Conservation (phyloP, 1,140 invertebrate genomes). For the Neuroterus valhalla region DNA sequence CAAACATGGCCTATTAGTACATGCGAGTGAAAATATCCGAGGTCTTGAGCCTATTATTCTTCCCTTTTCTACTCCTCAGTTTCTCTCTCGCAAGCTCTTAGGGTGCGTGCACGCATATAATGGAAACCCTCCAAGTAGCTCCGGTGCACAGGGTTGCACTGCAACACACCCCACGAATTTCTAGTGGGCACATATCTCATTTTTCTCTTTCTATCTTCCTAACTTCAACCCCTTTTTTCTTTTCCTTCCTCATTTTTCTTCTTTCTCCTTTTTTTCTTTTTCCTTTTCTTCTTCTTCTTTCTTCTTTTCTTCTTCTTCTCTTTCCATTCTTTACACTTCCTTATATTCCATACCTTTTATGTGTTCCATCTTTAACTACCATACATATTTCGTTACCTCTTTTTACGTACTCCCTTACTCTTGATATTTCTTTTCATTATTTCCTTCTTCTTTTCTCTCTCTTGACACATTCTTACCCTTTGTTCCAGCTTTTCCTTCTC, state of each 20-base stretch:
- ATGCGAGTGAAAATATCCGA: constrained; percentile 53
- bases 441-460: neutral
- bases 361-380: neutral
- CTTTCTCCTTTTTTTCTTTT: neutral
- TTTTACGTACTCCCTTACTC: constrained; percentile 20
- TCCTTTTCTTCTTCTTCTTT: neutral
- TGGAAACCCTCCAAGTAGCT: constrained; percentile 70
- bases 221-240: neutral
- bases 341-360: neutral
- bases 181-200: constrained; percentile 53
- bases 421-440: neutral
- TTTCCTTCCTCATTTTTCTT: neutral
- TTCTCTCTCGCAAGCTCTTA: constrained; percentile 33
- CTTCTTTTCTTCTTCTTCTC: neutral
- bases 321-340: neutral
- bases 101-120: constrained; percentile 64
- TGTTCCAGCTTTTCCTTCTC: neutral
- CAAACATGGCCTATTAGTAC: constrained; percentile 62
- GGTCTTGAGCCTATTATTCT: constrained; percentile 46
- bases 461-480: neutral
- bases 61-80: constrained; percentile 40
- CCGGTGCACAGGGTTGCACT: constrained; percentile 46
- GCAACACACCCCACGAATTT: constrained; percentile 56
- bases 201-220: constrained; percentile 22
- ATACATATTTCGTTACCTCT: neutral